Conservation (phyloP, 1,140 invertebrate genomes). For the Halyomorpha halys region DNA sequence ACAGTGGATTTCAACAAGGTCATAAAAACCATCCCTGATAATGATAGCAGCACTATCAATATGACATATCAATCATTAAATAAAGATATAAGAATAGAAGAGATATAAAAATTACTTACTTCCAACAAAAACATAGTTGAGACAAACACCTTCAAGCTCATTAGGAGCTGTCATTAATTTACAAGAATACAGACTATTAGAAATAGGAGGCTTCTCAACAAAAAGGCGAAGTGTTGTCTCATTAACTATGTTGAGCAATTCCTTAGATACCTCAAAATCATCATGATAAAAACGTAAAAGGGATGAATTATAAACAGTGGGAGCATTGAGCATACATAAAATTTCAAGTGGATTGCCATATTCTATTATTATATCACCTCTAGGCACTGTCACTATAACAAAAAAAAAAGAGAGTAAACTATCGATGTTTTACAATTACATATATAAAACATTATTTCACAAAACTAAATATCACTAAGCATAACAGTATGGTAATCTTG, state of each 20-base stretch:
- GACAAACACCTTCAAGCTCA: conserved; percentile 37
- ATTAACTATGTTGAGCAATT: conserved; percentile 39
- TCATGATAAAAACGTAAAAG: conserved; percentile 40
- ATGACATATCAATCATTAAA: too few relatives aligned
- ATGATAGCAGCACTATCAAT: too few relatives aligned
- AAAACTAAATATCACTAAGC: too few relatives aligned
- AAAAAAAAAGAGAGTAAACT: conserved; percentile 11
- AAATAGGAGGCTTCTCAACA: conserved; percentile 37
- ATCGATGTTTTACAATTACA: too few relatives aligned
- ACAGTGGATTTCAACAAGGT: too few relatives aligned
- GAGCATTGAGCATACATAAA: conserved; percentile 40
- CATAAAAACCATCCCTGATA: too few relatives aligned
- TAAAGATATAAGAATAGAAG: too few relatives aligned
- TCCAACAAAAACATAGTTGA: conserved; percentile 43
- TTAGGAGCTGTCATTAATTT: conserved; percentile 33
- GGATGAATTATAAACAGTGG: conserved; percentile 35
- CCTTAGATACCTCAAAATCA: conserved; percentile 34
- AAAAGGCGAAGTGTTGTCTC: conserved; percentile 40
- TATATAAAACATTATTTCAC: too few relatives aligned
- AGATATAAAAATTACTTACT: conserved; percentile 36
- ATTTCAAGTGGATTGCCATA: conserved; percentile 40
- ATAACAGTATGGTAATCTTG: too few relatives aligned
- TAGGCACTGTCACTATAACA: conserved; percentile 40
- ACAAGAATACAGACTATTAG: conserved; percentile 39
- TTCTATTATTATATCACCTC: conserved; percentile 42